Conservation (phyloP, 2,888 invertebrate species). For the Cecidostiba fungosa region DNA sequence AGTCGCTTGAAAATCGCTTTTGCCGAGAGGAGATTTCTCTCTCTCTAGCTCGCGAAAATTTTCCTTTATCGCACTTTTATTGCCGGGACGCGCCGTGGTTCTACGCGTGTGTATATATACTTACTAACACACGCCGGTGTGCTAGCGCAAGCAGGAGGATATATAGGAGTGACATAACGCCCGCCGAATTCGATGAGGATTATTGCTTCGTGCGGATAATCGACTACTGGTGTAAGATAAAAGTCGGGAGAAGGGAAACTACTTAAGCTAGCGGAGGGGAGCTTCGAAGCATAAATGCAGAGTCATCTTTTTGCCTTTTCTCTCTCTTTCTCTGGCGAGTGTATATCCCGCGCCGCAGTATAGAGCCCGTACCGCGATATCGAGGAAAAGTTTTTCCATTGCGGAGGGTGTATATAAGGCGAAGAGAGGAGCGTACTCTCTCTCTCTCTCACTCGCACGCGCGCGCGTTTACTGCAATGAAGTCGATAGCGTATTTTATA, state of each 20-base stretch:
- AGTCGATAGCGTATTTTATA: constrained; percentile 56
- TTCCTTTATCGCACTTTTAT: constrained; percentile 66
- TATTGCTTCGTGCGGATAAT: constrained; percentile 57
- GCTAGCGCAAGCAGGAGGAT: constrained; percentile 10
- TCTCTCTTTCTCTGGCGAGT: not conserved
- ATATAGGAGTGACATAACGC: constrained; percentile 42
- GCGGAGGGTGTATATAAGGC: constrained; percentile 15
- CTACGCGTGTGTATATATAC: not conserved
- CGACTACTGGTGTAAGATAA: not conserved
- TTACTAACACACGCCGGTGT: not conserved
- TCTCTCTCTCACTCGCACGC: too few species aligned
- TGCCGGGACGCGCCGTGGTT: constrained; percentile 25
- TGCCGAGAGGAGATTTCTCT: not conserved
- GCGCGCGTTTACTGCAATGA: constrained; percentile 38
- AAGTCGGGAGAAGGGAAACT: constrained; percentile 15
- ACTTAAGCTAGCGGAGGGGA: constrained; percentile 31
- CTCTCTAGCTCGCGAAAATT: constrained; percentile 61
- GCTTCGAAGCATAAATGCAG: constrained; percentile 52
- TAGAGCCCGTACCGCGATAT: not conserved
- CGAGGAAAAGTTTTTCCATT: constrained; percentile 56
- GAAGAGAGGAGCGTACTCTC: not conserved
- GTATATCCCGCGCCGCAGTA: not conserved
- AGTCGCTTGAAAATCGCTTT: constrained; percentile 49
- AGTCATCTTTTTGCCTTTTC: constrained; percentile 51
- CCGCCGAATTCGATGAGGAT: constrained; percentile 62